Evolutionary conservation across 2,797 vertebrate genomes (phyloP), one percentile per base, ranked within the genome.

Genomic region (Orestias chungarensis): DNA sequence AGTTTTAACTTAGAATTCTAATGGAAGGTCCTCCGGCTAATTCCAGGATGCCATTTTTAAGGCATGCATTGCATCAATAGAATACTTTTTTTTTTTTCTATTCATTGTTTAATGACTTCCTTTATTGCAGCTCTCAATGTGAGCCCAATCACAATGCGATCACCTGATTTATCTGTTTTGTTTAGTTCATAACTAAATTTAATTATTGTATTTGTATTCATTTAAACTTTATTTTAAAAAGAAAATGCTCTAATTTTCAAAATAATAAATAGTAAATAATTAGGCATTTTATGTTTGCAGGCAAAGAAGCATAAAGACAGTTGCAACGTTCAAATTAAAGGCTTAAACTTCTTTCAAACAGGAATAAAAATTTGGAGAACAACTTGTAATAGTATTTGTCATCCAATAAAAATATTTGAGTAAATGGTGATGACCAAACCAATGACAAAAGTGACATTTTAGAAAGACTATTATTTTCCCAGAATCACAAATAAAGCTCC

Each of bases 1-100:
- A 83, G 82, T 81, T 78, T 66, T 49, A 65, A 87, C 89, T 83
- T 75, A 52, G 84, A 87, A 86, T 87, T 87, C 68, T 89, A 90
- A 91, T 90, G 88, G 72, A 64, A 79, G 73, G 74, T 76, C 88
- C 77, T 75, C 77, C 54, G 64, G 80, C 87, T 80, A 79, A 85
- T 82, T 87, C 81, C 84, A 85, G 84, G 61, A 72, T 86, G 76
- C 87, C 70, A 78, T 83, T 86, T 79, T 79, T 68, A 80, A 76
- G 80, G 82, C 78, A 87, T 52, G 68, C 75, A 76, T 82, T 80
- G 75, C 79, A 82, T 82, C 76, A 85, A 81, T 73, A 76, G 54
- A 82, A 78, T 82, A 79, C 31, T 42, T 67, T 54, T 83, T 71
- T 74, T 69, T 78, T 27, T 42, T 67, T 54, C 82, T 71, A 75